Base-by-base conservation (phyloP, 2,888 invertebrate species). In the Malthinus flaveolus region DNA sequence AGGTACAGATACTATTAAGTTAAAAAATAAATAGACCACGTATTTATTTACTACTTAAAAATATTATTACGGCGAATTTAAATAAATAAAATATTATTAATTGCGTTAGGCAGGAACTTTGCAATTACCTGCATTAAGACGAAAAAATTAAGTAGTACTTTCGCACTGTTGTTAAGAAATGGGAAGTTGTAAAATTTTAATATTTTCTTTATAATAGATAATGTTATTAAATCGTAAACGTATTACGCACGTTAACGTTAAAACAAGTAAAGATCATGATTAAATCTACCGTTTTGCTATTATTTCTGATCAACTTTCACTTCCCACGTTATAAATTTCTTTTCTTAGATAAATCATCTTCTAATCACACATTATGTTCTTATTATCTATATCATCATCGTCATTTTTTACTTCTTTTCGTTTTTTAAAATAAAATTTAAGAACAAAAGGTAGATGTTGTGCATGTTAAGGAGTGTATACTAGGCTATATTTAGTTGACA, bases 401-500 rank as follows among this genome's bases (percentile, higher is more conserved):
- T 23, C 23, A 23, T 23, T 23, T 23, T 23, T 23, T 23, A 7
- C 37, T 8, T 37, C 13, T 37, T 10, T 7, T 12, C 11, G 66
- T 68, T 65, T 64, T 10, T 12, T 8, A 15, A 33, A 32, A 15
- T 31, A 10, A 7, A 12, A 13, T 47, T 37, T 10, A 37, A 49
- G 36, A 42, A 42, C 13, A 12, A 44, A 8, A 34, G 10, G 36
- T 49, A 36, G 23, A 23, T 32, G 23, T 11, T 44, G 58, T 62
- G 35, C 45, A 48, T 59, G 49, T 51, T 23, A 36, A 37, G 57
- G 12, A 36, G 53, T 36, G 34, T 33, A 10, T 49, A 59, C 54
- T 33, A 55, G 54, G 52, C 57, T 52, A 48, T 56, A 47, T 62
- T 59, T 62, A 61, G 65, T 64, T 64, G 63, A 62, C 60, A 59